These are phyloP conservation scores for Poeciliopsis gracilis DNA, from an alignment of 2,797 vertebrate genomes.

Conservation along the genomic window DNA sequence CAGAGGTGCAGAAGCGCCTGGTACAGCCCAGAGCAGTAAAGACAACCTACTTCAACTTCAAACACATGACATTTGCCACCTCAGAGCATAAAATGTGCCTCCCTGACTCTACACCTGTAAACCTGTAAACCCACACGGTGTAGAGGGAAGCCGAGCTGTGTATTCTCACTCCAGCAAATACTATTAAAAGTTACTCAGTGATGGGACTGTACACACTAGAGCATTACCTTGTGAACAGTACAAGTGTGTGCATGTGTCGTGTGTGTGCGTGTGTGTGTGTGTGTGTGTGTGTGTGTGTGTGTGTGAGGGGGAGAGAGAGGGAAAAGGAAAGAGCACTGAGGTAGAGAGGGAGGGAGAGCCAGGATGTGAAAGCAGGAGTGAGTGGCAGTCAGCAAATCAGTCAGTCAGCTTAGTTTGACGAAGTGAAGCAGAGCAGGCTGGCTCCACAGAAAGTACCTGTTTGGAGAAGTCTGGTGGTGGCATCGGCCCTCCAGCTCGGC, in stretches of 20 bases:
- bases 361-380: slow-evolving; percentile 50
- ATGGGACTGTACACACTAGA: slow-evolving; percentile 36
- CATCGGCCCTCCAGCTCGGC: slow-evolving; percentile 60
- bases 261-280: slow-evolving; percentile 2
- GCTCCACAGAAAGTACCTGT: slow-evolving; percentile 75
- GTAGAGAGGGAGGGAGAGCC: slow-evolving; percentile 28
- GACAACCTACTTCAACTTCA: slow-evolving; percentile 80
- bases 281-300: slow-evolving; percentile 18
- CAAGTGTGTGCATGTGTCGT: slow-evolving; percentile 27
- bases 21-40: slow-evolving; percentile 78
- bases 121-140: slow-evolving; percentile 77
- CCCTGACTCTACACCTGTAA: slow-evolving; percentile 75
- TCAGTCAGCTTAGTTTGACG: slow-evolving; percentile 72
- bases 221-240: slow-evolving; percentile 48
- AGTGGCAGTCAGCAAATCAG: slow-evolving; percentile 72
- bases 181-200: slow-evolving; percentile 73
- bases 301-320: slow-evolving; percentile 12
- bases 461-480: slow-evolving; percentile 48
- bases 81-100: slow-evolving; percentile 73
- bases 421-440: slow-evolving; percentile 63
- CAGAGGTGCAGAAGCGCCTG: slow-evolving; percentile 74
- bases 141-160: slow-evolving; percentile 53
- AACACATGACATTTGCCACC: slow-evolving; percentile 81
- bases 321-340: slow-evolving; percentile 9
- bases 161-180: slow-evolving; percentile 65